Percentiles rank a stretch among this genome's conserved stretches.
Evolutionary conservation across 2,888 invertebrate genomes (phyloP).

Genomic region (Ormyrus rosae): DNA sequence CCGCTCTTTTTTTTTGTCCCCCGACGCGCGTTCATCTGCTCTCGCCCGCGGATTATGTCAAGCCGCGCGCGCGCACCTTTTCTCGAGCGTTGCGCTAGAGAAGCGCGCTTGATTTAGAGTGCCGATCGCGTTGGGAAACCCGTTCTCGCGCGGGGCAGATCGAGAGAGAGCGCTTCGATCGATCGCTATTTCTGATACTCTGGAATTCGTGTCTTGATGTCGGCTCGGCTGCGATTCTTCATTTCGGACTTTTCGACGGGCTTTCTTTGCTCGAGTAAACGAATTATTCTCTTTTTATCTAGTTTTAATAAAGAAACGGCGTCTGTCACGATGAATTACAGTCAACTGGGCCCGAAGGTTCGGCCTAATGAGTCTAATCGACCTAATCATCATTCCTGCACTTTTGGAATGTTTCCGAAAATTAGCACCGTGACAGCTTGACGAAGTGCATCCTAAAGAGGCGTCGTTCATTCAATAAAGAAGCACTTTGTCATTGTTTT

Average conservation of each 20-base stretch:
- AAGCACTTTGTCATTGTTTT: conserved; percentile 7
- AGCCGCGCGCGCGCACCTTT: conserved; percentile 31
- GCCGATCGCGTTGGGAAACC: conserved; percentile 41
- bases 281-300: neutral
- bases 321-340: conserved; percentile 1
- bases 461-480: conserved; percentile 13
- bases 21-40: conserved; percentile 8
- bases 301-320: neutral
- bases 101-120: conserved; percentile 25
- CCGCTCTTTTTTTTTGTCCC: neutral
- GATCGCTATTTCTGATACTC: too few relatives aligned
- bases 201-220: too few relatives aligned
- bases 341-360: conserved; percentile 9
- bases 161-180: neutral
- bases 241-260: too few relatives aligned
- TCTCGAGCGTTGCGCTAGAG: conserved; percentile 23
- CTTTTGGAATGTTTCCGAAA: conserved; percentile 9
- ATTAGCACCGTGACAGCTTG: conserved; percentile 15
- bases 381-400: conserved; percentile 14
- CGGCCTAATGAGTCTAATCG: conserved; percentile 19
- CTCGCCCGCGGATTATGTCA: conserved; percentile 49
- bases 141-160: conserved; percentile 8
- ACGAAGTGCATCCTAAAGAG: conserved; percentile 3
- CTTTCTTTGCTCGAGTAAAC: too few relatives aligned
- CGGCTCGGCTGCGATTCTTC: too few relatives aligned